A percentile compares a stretch with the other conserved stretches of the same genome.
phyloP scores from a whole-genome alignment of 2,888 invertebrate genomes.

The Mantis religiosa region DNA sequence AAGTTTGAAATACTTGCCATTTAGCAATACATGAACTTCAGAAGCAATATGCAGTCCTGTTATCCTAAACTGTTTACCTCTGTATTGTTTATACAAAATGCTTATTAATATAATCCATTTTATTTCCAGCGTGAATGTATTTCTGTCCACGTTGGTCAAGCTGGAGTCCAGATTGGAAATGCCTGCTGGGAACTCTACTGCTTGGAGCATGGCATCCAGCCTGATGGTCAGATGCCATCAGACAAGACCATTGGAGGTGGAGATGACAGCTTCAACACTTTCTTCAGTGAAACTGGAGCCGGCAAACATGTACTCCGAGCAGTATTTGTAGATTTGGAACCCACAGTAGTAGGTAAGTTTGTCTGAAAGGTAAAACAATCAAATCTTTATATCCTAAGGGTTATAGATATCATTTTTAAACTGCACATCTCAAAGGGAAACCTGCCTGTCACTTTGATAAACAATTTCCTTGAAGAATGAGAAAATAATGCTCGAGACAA shows the following conservation, averaged over 20 bases:
- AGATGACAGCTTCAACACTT: conserved; percentile 93
- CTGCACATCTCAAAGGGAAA: no score
- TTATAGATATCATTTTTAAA: background rate
- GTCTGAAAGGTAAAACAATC: conserved; percentile 32
- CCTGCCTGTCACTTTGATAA: no score
- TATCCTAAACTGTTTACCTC: no score
- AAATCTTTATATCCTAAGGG: background rate
- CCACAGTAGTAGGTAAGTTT: conserved; percentile 77
- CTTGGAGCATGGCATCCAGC: conserved; percentile 46
- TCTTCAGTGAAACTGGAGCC: conserved; percentile 90
- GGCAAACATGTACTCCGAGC: conserved; percentile 94
- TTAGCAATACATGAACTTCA: no score
- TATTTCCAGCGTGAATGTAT: conserved; percentile 45
- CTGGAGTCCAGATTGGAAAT: conserved; percentile 43
- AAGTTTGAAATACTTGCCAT: no score
- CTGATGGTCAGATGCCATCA: conserved; percentile 52
- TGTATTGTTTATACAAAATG: no score
- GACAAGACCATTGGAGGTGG: conserved; percentile 82
- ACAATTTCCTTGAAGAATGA: no score
- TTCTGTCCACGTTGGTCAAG: conserved; percentile 47
- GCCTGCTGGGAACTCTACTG: conserved; percentile 44
- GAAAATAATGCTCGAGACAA: no score
- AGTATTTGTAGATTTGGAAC: conserved; percentile 93
- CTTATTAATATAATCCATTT: background rate
- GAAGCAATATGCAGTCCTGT: no score